Percentiles rank a stretch among this genome's conserved stretches.
Conservation (phyloP, 2,888 invertebrate species). For the Chironomus tentans region DNA sequence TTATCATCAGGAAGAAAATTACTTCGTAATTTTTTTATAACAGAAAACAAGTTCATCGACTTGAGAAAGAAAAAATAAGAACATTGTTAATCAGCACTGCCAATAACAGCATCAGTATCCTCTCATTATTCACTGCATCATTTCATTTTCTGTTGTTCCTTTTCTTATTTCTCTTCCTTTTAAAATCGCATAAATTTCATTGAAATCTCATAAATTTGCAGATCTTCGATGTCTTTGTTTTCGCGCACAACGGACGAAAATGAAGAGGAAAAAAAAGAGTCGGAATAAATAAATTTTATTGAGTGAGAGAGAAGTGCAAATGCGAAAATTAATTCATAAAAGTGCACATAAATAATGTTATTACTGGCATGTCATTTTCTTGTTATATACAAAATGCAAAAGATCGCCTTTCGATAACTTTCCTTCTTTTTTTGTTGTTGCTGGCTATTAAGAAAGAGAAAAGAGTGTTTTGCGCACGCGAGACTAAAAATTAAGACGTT, state of each 20-base stretch:
- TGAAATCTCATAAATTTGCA: conserved; percentile 12
- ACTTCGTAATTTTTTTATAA: too few relatives aligned
- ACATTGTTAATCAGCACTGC: neutral
- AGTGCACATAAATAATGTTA: conserved; percentile 25
- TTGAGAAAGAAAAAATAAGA: neutral
- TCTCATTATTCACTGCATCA: neutral
- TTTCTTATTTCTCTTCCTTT: neutral
- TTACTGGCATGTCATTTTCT: conserved; percentile 10
- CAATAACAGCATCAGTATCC: neutral
- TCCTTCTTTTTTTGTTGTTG: neutral
- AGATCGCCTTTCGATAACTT: neutral
- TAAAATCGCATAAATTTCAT: neutral
- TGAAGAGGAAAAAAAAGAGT: neutral
- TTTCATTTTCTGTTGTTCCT: too few relatives aligned
- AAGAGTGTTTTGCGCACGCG: too few relatives aligned
- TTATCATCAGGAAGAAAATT: too few relatives aligned
- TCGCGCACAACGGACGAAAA: neutral
- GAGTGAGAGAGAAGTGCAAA: neutral
- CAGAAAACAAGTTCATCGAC: neutral
- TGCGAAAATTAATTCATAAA: conserved; percentile 18
- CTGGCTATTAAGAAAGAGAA: neutral
- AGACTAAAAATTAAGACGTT: too few relatives aligned
- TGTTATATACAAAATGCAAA: neutral
- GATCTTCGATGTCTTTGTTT: conserved; percentile 1
- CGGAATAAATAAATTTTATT: too few relatives aligned